phyloP scores from a whole-genome alignment of 2,113 vertebrate species.

The Haemorhous mexicanus region DNA sequence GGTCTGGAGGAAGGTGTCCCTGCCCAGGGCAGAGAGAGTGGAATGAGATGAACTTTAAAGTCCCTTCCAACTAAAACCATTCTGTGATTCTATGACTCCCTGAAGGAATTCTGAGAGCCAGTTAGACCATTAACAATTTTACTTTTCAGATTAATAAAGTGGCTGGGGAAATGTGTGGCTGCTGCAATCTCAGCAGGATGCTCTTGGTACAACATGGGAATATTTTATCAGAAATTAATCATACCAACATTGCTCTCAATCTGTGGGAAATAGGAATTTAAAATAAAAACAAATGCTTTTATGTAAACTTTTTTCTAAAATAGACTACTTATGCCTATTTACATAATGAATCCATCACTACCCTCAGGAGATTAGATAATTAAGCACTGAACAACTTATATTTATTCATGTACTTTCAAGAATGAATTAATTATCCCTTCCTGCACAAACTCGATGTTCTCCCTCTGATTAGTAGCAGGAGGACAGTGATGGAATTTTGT shows the following conservation, averaged over 20 bases:
- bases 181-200: neutral
- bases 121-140: neutral
- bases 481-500: neutral
- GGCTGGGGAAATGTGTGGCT: neutral
- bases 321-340: constrained; percentile 60
- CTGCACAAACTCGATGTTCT: neutral
- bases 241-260: neutral
- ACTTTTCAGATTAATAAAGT: neutral
- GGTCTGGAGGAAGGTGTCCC: too few relatives aligned
- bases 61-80: neutral
- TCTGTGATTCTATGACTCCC: neutral
- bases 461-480: constrained; percentile 1
- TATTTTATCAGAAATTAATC: constrained; percentile 36
- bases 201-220: constrained; percentile 4
- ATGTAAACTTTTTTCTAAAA: constrained; percentile 56
- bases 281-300: constrained; percentile 59
- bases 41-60: neutral
- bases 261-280: constrained; percentile 33
- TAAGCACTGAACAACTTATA: constrained; percentile 60
- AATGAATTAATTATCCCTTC: constrained; percentile 17
- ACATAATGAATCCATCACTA: constrained; percentile 56
- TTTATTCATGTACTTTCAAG: constrained; percentile 57
- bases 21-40: neutral
- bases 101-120: neutral
- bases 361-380: constrained; percentile 65